These are phyloP conservation scores for Eristalis pertinax DNA, from an alignment of 2,888 invertebrate genomes.

Conservation along the genomic window DNA sequence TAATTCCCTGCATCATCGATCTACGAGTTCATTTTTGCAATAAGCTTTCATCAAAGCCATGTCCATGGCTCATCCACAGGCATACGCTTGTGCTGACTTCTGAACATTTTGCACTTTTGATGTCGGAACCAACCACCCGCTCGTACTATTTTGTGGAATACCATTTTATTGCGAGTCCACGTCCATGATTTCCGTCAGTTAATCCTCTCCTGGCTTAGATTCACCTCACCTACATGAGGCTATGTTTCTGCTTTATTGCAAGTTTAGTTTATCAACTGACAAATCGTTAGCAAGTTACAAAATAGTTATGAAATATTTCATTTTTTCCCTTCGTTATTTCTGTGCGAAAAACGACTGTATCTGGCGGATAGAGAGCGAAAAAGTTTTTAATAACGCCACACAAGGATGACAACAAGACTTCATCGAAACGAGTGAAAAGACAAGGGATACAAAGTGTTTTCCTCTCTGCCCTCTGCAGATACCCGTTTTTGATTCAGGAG, in stretches of 20 bases:
- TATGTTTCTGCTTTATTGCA: constrained; percentile 50
- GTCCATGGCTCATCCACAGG: not conserved
- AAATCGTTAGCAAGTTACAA: constrained; percentile 39
- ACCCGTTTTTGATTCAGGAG: constrained; percentile 12
- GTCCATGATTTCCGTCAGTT: not conserved
- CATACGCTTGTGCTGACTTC: not conserved
- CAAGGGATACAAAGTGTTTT: not conserved
- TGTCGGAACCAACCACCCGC: not conserved
- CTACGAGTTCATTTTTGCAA: not conserved
- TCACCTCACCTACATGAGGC: constrained; percentile 12
- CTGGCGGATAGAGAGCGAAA: constrained; percentile 13
- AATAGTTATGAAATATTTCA: constrained; percentile 35
- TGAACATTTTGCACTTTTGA: not conserved
- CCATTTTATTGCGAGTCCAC: not conserved
- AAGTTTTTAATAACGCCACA: constrained; percentile 43
- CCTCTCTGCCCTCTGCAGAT: not conserved
- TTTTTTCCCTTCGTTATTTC: not conserved
- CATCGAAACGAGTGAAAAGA: constrained; percentile 10
- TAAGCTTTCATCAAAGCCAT: not conserved
- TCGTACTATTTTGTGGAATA: not conserved
- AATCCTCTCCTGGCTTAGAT: constrained; percentile 34
- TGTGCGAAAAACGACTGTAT: not conserved
- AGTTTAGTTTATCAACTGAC: constrained; percentile 45
- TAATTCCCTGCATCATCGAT: too few species aligned
- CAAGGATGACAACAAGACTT: constrained; percentile 28